Evolutionary conservation across 2,888 invertebrate genomes (phyloP), one percentile per base, ranked within the genome.

Genomic region (Meteorus cinctellus): DNA sequence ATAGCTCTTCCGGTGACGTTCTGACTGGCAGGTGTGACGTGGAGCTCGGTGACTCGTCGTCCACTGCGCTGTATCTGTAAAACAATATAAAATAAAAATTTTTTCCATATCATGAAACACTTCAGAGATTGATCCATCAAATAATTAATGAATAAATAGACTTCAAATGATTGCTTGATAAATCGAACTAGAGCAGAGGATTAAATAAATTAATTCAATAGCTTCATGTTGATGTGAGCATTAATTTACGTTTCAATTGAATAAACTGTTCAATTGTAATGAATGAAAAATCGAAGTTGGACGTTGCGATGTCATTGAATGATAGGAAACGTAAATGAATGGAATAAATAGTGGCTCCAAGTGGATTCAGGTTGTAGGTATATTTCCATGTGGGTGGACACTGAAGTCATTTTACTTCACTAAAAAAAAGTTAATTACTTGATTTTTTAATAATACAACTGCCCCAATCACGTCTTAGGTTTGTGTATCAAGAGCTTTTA

Each of bases 1-100:
- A 45, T 72, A 55, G 19, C 73, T 31, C 34, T 45, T 75, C 65
- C 34, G 75, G 70, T 65, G 75, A 74, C 51, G 74, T 63, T 70
- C 19, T 24, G 60, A 75, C 76, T 48, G 60, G 72, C 6, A 73
- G 67, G 4, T 70, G 75, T 16, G 81, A 79, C 41, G 85, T 82
- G 16, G 83, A 82, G 19, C 84, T 80, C 67, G 88, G 91, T 65
- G 90, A 81, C 69, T 91, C 91, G 80, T 91, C 90, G 82, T 91
- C 91, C 75, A 91, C 88, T 29, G 91, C 91, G 60, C 88, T 84
- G 85, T 90, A 90, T 82, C 91, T 91, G 87, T 1, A 88, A 89
- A 48, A n/a, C 10, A n/a, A 48, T 75, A 29, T 74, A 75, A 41
- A 29, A 66, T 29, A 1, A 19, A 59, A 24, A 19, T 12, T 2